Evolutionary conservation across 2,888 invertebrate species (phyloP).

Genomic region (Pristionchus fissidentatus): DNA sequence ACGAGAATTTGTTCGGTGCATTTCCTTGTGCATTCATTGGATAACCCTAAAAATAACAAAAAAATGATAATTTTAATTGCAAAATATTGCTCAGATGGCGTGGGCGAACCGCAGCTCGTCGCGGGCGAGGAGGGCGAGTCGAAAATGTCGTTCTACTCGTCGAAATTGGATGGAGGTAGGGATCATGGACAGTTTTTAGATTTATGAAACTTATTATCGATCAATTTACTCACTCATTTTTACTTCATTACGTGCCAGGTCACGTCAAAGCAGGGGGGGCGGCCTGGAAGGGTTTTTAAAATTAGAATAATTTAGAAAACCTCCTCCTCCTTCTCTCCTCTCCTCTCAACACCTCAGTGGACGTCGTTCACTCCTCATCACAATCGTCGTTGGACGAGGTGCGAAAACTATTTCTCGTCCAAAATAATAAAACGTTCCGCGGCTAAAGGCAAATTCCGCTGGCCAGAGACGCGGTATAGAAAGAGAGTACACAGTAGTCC

Average conservation of each 20-base stretch:
- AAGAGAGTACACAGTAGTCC: too few species aligned
- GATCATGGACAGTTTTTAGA: too few species aligned
- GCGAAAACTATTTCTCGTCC: too few species aligned
- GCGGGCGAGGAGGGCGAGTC: constrained; percentile 67
- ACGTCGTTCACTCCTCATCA: constrained; percentile 14
- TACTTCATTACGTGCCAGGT: too few species aligned
- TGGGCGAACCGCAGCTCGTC: constrained; percentile 41
- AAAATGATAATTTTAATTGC: background rate
- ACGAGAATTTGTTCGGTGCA: too few species aligned
- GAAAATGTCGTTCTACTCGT: constrained; percentile 66
- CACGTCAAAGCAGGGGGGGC: too few species aligned
- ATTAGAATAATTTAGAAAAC: background rate
- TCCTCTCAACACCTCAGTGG: background rate
- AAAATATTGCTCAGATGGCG: background rate
- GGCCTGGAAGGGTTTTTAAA: background rate
- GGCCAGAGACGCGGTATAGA: too few species aligned
- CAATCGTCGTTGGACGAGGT: constrained; percentile 25
- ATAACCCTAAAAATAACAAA: background rate
- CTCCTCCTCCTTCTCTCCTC: background rate
- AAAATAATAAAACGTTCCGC: too few species aligned
- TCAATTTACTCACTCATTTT: too few species aligned
- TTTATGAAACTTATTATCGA: too few species aligned
- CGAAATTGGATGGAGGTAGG: constrained; percentile 52
- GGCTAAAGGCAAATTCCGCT: too few species aligned
- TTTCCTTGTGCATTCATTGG: too few species aligned